Evolutionary conservation across 2,113 vertebrate genomes (phyloP), one percentile per base, ranked within the genome.

Genomic region (Nipponia nippon): DNA sequence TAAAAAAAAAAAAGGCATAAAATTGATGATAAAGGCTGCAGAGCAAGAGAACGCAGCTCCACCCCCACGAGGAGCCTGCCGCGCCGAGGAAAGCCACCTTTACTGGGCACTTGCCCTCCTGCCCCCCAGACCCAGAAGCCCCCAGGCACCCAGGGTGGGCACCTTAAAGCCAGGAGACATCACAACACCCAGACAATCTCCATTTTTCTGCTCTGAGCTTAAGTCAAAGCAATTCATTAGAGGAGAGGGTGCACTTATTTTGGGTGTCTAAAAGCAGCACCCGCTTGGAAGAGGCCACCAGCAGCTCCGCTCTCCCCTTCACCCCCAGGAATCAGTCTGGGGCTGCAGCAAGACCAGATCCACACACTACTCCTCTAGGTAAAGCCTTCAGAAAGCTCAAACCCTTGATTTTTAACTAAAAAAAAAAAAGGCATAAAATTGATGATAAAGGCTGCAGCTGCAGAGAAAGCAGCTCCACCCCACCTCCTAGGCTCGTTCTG

Each of bases 31-130:
- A n/a, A n/a, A n/a, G n/a, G n/a, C n/a, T n/a, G n/a, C n/a, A n/a
- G n/a, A n/a, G n/a, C n/a, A n/a, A n/a, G n/a, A n/a, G n/a, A n/a
- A n/a, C n/a, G n/a, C n/a, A n/a, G n/a, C n/a, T n/a, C n/a, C n/a
- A n/a, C n/a, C n/a, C n/a, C n/a, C n/a, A n/a, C n/a, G 34, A 25
- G 52, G 61, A 89, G 11, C 42, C 4, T 1, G 1, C 61, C 1
- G 8, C 16, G 19, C 19, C 3, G 2, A 46, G 76, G 70, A 56
- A 56, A 88, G 3, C 1, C 44, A 29, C 49, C 18, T 19, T 4
- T 1, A 5, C 1, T 2, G 1, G 63, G 17, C 32, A 30, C 17
- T 15, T 3, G 1, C 2, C 9, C 7, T 16, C 40, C 55, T 8
- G 22, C n/a, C 21, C 53, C 26, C 73, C 47, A 27, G 12, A 19